Evolutionary conservation across 2,888 invertebrate genomes (phyloP).

Genomic region (Chelonus formosanus): DNA sequence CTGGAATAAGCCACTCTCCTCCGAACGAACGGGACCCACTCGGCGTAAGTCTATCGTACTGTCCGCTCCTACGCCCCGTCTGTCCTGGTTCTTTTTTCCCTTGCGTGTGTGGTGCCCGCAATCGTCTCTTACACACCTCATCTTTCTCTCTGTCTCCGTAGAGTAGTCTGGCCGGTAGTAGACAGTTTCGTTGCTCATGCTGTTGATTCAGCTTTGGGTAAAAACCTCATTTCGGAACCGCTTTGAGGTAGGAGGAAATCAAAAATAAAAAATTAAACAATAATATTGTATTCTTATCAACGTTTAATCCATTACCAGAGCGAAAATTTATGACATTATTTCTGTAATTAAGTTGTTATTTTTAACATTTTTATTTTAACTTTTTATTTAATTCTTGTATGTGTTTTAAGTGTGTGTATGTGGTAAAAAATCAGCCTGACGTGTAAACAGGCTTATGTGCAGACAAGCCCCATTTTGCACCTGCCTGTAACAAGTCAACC

Average conservation of each 20-base stretch:
- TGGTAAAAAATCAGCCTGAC: neutral
- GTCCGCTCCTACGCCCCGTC: conserved; percentile 21
- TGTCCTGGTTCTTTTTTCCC: conserved; percentile 4
- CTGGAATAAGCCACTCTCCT: conserved; percentile 34
- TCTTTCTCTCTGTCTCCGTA: conserved; percentile 1
- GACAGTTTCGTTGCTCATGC: neutral
- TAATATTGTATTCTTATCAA: no score
- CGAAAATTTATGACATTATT: no score
- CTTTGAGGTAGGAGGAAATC: neutral
- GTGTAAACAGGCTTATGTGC: no score
- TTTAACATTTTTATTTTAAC: no score
- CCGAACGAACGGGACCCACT: conserved; percentile 23
- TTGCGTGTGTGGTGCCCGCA: conserved; percentile 2
- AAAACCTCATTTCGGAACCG: conserved; percentile 2
- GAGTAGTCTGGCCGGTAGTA: conserved; percentile 4
- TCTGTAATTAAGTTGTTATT: no score
- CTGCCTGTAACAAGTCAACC: no score
- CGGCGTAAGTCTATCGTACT: conserved; percentile 14
- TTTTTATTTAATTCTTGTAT: no score
- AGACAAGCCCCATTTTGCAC: no score
- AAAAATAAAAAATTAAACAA: no score
- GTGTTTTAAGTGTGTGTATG: neutral
- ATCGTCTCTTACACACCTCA: neutral
- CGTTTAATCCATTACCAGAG: no score
- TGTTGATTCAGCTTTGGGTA: conserved; percentile 1